Evolutionary conservation across 2,113 vertebrate genomes (phyloP).

Genomic region (Fukomys damarensis): DNA sequence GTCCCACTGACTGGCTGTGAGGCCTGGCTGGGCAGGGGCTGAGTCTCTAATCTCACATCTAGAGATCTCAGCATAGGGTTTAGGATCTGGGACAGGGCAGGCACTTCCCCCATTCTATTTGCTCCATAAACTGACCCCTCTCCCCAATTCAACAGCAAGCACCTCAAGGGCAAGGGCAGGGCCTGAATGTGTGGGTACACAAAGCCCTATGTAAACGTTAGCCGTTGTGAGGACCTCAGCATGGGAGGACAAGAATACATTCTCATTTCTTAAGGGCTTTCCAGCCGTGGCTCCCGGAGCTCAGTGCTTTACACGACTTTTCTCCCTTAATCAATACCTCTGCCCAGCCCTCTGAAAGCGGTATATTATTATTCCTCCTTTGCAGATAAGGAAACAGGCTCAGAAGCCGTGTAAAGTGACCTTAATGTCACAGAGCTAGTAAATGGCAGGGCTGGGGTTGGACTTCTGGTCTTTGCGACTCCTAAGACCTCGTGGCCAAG

Average conservation of each 20-base stretch:
- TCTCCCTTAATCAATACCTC: not conserved
- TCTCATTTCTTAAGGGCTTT: not conserved
- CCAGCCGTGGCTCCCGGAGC: not conserved
- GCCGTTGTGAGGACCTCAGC: not conserved
- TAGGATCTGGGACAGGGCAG: not conserved
- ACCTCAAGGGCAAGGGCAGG: not conserved
- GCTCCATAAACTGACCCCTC: not conserved
- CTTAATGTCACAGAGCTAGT: not conserved
- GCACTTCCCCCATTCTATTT: not conserved
- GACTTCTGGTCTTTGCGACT: not conserved
- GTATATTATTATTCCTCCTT: not conserved
- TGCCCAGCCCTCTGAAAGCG: not conserved
- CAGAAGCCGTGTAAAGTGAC: not conserved
- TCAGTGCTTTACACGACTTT: not conserved
- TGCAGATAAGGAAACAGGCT: constrained; percentile 23
- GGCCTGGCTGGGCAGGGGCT: not conserved
- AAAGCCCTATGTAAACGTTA: not conserved
- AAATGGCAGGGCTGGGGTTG: not conserved
- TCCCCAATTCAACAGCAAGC: not conserved
- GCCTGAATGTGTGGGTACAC: not conserved
- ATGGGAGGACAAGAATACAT: not conserved
- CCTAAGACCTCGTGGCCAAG: not conserved
- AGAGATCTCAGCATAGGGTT: not conserved
- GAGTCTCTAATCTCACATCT: not conserved
- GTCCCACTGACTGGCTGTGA: not conserved